phyloP scores from a whole-genome alignment of 2,797 vertebrate species.

The Artibeus jamaicensis region DNA sequence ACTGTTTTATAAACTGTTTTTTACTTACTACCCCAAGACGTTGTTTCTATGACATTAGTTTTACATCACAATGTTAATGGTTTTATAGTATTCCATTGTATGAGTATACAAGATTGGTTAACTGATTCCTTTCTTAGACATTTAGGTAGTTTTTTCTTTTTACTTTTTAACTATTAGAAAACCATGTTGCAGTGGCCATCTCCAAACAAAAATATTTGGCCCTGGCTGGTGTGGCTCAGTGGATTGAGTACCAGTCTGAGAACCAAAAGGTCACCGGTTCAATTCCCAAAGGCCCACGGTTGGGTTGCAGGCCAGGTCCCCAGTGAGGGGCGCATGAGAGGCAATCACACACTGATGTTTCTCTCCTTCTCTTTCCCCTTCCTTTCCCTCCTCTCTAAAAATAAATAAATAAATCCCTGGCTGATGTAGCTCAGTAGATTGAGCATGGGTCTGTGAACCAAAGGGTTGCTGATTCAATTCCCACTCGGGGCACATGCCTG shows the following conservation, averaged over 20 bases:
- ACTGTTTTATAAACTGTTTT: neutral
- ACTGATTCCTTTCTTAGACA: conserved; percentile 1
- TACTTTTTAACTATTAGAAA: conserved; percentile 35
- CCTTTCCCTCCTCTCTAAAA: too few species aligned
- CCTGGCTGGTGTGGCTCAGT: neutral
- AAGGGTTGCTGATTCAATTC: too few species aligned
- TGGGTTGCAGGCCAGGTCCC: too few species aligned
- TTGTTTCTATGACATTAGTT: conserved; percentile 20
- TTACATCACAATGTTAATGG: neutral
- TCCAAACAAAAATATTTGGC: conserved; percentile 24
- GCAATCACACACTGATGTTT: too few species aligned
- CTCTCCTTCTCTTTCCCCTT: too few species aligned
- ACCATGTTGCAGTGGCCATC: neutral
- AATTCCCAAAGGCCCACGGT: too few species aligned
- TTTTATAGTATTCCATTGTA: neutral
- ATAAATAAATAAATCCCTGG: neutral
- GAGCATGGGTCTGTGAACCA: too few species aligned
- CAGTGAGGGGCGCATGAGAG: too few species aligned
- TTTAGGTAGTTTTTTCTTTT: neutral
- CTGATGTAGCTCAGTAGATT: too few species aligned
- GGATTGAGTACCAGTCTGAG: too few species aligned
- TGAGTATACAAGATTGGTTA: neutral
- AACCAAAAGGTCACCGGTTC: too few species aligned
- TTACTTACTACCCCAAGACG: neutral
- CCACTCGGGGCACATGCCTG: too few species aligned